Conservation (phyloP, 1,140 invertebrate genomes). For the Drosophila nikananu region DNA sequence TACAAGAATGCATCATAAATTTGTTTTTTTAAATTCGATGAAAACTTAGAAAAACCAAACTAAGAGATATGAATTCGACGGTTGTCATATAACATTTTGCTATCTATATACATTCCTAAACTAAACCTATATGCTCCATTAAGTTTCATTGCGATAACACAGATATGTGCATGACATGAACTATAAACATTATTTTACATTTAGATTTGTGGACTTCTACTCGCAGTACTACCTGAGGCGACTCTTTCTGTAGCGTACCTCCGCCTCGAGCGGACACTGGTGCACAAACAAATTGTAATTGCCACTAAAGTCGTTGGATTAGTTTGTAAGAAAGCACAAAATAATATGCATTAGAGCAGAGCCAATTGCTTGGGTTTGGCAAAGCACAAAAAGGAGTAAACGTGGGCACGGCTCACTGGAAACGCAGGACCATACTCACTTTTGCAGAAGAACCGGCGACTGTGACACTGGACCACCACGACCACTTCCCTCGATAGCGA, state of each 20-base stretch:
- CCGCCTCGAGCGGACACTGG: constrained; percentile 84
- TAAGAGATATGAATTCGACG: too few relatives aligned
- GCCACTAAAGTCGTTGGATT: constrained; percentile 65
- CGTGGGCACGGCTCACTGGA: background rate
- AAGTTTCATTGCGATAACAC: constrained; percentile 19
- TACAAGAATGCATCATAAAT: too few relatives aligned
- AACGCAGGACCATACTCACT: constrained; percentile 66
- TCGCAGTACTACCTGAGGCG: constrained; percentile 77
- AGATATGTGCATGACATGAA: constrained; percentile 10
- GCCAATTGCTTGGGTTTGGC: constrained; percentile 53
- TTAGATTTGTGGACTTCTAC: constrained; percentile 1
- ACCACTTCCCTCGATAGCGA: constrained; percentile 72
- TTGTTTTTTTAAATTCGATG: too few relatives aligned
- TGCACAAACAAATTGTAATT: constrained; percentile 83
- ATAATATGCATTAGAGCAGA: constrained; percentile 71
- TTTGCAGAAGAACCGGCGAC: constrained; percentile 79
- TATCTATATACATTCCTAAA: background rate
- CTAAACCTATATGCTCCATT: background rate
- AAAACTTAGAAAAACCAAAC: too few relatives aligned
- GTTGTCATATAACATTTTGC: too few relatives aligned
- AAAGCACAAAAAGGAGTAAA: constrained; percentile 60
- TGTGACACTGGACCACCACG: constrained; percentile 77
- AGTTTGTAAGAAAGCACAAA: constrained; percentile 67
- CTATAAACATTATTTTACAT: constrained; percentile 11
- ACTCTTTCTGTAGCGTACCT: constrained; percentile 82